Base-by-base conservation (phyloP, 2,888 invertebrate genomes). In the Aelia acuminata region DNA sequence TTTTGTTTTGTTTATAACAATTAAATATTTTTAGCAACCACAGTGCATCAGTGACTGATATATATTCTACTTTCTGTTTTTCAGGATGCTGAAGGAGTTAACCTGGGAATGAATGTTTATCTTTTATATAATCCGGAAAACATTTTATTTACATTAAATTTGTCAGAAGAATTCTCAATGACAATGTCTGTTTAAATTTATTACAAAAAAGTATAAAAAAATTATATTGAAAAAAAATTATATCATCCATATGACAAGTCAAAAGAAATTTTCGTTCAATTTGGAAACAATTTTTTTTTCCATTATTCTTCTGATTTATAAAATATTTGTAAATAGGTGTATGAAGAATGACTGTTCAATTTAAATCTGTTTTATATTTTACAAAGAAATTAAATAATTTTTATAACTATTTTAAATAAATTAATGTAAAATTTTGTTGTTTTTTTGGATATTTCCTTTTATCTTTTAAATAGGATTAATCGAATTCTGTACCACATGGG, bases 21-120 rank as follows among this genome's bases (percentile, higher is more conserved):
- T 70, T 70, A 35, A 70, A 35, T n/a, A 80, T 47, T 47, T 80
- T 47, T 80, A 80, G 80, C 80, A 80, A 80, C 80, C 80, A 80
- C 80, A 80, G 80, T 80, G 43, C 43, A 43, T 43, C 22, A 20
- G 43, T 80, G 43, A 80, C 43, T 80, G 3, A 80, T 80, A 20
- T 70, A 80, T 80, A 35, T 80, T 80, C 80, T 80, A 80, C 80
- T 80, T 80, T 80, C 80, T 80, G 80, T 80, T 80, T 80, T 80
- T 80, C 80, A 80, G 80, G 80, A n/a, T 80, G 22, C 80, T 22
- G 80, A 80, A n/a, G 80, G 43, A 80, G 80, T 80, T 22, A 13
- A 10, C 3, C 43, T 35, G 20, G 18, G 63, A 15, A 70, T 70
- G 63, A 70, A 70, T 70, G 63, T 70, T 70, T 35, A 70, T 1